Evolutionary conservation across 2,888 invertebrate species (phyloP).

Genomic region (Copidosoma aretas): DNA sequence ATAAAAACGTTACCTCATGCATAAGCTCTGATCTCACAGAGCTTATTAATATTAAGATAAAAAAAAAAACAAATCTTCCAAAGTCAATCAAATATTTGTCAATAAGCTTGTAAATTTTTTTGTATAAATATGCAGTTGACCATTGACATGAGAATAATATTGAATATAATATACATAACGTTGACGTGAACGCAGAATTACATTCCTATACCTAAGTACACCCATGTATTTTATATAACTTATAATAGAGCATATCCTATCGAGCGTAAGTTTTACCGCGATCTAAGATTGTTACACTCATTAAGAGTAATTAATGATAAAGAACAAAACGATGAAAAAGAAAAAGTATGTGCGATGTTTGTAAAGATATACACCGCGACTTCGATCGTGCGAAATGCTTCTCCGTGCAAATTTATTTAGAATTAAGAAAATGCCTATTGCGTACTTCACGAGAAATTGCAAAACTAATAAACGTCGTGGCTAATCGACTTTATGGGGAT

Average conservation of each 20-base stretch:
- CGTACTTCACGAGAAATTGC: conserved; percentile 24
- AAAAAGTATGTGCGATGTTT: conserved; percentile 22
- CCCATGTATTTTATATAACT: conserved; percentile 22
- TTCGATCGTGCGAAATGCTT: conserved; percentile 31
- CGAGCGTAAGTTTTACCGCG: conserved; percentile 33
- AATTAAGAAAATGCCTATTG: not conserved
- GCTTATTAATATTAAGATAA: conserved; percentile 27
- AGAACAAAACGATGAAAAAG: conserved; percentile 18
- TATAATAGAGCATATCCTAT: conserved; percentile 26
- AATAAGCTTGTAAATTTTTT: conserved; percentile 31
- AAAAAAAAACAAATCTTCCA: conserved; percentile 29
- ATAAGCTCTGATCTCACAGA: conserved; percentile 23
- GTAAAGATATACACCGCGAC: conserved; percentile 23
- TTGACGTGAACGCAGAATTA: conserved; percentile 32
- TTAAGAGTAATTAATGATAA: conserved; percentile 21
- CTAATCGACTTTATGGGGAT: conserved; percentile 1
- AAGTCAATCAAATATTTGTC: conserved; percentile 37
- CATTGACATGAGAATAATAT: conserved; percentile 21
- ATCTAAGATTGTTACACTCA: conserved; percentile 36
- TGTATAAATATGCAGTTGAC: conserved; percentile 15
- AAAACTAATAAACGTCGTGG: conserved; percentile 14
- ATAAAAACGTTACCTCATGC: conserved; percentile 33
- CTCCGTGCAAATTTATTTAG: conserved; percentile 14
- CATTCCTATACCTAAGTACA: conserved; percentile 38
- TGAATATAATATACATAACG: not conserved